These are phyloP conservation scores for Diplazon laetatorius DNA, from an alignment of 2,888 invertebrate species.

Conservation along the genomic window DNA sequence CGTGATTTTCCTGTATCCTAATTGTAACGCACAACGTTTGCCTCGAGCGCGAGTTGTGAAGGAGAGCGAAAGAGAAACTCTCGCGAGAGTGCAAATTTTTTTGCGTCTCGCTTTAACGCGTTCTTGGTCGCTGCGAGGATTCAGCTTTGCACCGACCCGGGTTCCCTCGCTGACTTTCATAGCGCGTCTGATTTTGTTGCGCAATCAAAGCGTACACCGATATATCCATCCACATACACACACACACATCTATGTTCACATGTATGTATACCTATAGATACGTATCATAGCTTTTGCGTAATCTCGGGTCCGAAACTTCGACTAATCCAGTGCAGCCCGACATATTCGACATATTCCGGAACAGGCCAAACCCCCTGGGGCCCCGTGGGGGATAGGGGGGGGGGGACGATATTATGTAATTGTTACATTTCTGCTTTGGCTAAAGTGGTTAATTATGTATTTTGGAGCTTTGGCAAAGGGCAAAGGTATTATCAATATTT, in stretches of 20 bases:
- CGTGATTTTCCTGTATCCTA: too few species aligned
- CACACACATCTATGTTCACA: background rate
- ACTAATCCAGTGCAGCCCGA: background rate
- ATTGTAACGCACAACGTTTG: background rate
- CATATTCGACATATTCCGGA: too few species aligned
- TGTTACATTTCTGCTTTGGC: too few species aligned
- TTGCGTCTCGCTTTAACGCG: background rate
- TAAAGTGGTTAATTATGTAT: too few species aligned
- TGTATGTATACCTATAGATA: background rate
- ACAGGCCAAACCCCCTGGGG: too few species aligned
- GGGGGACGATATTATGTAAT: too few species aligned
- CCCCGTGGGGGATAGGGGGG: too few species aligned
- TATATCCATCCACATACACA: background rate
- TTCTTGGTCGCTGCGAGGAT: background rate
- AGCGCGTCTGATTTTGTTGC: conserved; percentile 18
- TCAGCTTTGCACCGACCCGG: background rate
- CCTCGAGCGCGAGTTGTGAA: background rate
- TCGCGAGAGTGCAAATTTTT: background rate
- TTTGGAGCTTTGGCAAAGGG: too few species aligned
- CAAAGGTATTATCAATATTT: too few species aligned
- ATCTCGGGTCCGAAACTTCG: conserved; percentile 7
- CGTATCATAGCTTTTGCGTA: conserved; percentile 15
- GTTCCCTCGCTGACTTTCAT: background rate
- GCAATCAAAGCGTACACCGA: background rate
- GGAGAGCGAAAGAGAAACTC: background rate